Percentiles rank a stretch among this genome's conserved stretches.
These are phyloP conservation scores for Coenonympha arcania DNA, from an alignment of 2,888 invertebrate species.

Conservation along the genomic window DNA sequence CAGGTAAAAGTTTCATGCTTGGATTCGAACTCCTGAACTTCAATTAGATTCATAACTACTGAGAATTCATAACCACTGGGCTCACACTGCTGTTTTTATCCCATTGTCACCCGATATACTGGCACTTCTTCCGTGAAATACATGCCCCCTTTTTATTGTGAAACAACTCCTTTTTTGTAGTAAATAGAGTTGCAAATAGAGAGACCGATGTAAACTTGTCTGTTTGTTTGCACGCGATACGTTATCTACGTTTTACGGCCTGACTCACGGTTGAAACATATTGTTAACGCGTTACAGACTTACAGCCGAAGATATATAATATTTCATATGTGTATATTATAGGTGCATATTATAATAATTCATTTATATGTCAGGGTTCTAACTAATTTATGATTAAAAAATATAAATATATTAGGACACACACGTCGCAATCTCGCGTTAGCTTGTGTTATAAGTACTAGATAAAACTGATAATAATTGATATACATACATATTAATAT, in stretches of 20 bases:
- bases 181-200: neutral
- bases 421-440: too few relatives aligned
- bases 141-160: neutral
- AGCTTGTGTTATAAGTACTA: too few relatives aligned
- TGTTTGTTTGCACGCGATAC: constrained; percentile 40
- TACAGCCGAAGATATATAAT: constrained; percentile 12
- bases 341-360: neutral
- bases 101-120: neutral
- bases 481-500: too few relatives aligned
- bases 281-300: constrained; percentile 12
- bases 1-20: too few relatives aligned
- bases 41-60: too few relatives aligned
- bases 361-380: neutral
- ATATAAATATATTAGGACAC: too few relatives aligned
- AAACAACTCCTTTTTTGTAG: neutral
- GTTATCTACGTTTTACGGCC: constrained; percentile 48
- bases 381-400: too few relatives aligned
- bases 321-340: neutral
- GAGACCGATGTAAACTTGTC: neutral
- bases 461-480: too few relatives aligned
- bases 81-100: neutral
- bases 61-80: neutral
- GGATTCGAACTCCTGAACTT: too few relatives aligned
- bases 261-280: constrained; percentile 38
- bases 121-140: neutral